Percentiles rank a stretch among this genome's conserved stretches.
Evolutionary conservation across 2,113 vertebrate genomes (phyloP).

Genomic region (Oncorhynchus gorbuscha): DNA sequence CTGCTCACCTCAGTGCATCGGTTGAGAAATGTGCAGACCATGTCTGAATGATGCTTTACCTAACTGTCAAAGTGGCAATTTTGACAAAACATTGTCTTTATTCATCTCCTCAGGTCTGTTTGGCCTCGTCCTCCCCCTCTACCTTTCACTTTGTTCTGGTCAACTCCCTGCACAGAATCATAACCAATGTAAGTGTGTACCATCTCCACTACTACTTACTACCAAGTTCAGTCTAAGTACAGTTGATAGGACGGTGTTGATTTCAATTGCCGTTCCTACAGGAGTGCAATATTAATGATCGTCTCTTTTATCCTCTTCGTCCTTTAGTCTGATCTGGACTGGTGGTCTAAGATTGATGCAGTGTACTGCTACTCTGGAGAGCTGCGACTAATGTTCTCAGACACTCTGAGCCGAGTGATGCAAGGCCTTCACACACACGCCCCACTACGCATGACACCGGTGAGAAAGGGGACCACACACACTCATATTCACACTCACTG

Average conservation of each 20-base stretch:
- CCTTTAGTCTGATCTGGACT: slow-evolving; percentile 91
- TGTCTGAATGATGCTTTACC: too few relatives aligned
- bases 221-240: neutral
- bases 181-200: slow-evolving; percentile 89
- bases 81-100: too few relatives aligned
- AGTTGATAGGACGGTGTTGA: neutral
- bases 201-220: neutral
- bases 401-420: slow-evolving; percentile 87
- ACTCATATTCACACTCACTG: neutral
- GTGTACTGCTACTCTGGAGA: slow-evolving; percentile 96
- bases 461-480: slow-evolving; percentile 60
- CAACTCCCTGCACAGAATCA: slow-evolving; percentile 97
- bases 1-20: too few relatives aligned
- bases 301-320: neutral
- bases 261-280: neutral
- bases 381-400: slow-evolving; percentile 95
- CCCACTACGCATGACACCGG: slow-evolving; percentile 87
- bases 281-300: neutral
- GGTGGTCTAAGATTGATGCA: slow-evolving; percentile 97
- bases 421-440: slow-evolving; percentile 85
- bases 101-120: slow-evolving; percentile 80
- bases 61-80: too few relatives aligned
- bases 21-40: neutral
- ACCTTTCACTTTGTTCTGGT: slow-evolving; percentile 98
- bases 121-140: slow-evolving; percentile 90